These are phyloP conservation scores for Fistularia tabacaria DNA, from an alignment of 2,797 vertebrate species.

Conservation along the genomic window DNA sequence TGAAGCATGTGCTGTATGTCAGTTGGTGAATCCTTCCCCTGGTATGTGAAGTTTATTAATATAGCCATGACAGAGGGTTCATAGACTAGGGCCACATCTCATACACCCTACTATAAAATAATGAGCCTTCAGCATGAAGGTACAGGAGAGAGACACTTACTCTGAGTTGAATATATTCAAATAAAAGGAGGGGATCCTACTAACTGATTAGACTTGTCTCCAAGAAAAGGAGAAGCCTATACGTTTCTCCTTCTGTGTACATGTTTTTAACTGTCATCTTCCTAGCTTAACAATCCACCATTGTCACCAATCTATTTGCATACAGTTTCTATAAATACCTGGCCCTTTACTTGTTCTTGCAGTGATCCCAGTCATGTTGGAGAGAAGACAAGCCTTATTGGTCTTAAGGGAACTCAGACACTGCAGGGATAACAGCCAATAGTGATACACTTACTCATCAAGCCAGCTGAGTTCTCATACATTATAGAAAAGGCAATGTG, in stretches of 20 bases:
- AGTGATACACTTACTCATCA: constrained; percentile 73
- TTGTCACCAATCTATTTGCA: constrained; percentile 77
- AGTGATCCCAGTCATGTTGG: constrained; percentile 55
- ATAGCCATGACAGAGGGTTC: constrained; percentile 79
- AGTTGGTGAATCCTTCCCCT: constrained; percentile 76
- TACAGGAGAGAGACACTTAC: constrained; percentile 74
- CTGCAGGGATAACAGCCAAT: constrained; percentile 76
- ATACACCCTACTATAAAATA: constrained; percentile 86
- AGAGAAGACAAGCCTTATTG: constrained; percentile 70
- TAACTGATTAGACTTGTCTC: constrained; percentile 80
- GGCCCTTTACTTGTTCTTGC: constrained; percentile 68
- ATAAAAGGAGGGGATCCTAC: constrained; percentile 81
- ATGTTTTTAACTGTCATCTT: constrained; percentile 77
- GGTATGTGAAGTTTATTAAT: constrained; percentile 90
- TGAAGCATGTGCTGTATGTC: constrained; percentile 65
- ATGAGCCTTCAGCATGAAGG: constrained; percentile 87
- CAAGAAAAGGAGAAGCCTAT: constrained; percentile 61
- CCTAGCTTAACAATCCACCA: constrained; percentile 73
- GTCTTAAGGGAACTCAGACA: constrained; percentile 80
- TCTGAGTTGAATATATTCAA: constrained; percentile 82
- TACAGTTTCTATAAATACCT: constrained; percentile 84
- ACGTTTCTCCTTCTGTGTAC: constrained; percentile 64
- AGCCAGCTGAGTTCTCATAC: constrained; percentile 78
- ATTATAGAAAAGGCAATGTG: constrained; percentile 85
- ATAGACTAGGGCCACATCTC: constrained; percentile 81